phyloP scores from a whole-genome alignment of 2,113 vertebrate species.

The Aplodontia rufa region DNA sequence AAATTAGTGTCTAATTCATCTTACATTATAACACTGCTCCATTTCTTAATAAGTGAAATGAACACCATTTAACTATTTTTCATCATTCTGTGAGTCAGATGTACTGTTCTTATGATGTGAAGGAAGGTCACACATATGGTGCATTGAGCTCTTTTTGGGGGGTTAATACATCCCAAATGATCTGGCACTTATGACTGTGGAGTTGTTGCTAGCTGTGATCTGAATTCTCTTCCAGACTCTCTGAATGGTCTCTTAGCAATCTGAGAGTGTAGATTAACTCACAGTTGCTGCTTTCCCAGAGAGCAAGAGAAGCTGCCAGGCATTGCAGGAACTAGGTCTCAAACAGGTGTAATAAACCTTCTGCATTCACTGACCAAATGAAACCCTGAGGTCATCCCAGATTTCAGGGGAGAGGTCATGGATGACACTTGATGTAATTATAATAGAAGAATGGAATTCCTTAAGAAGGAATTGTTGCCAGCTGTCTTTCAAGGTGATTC shows the following conservation, averaged over 20 bases:
- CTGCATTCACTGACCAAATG: background rate
- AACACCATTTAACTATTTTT: background rate
- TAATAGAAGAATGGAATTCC: background rate
- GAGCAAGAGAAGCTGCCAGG: background rate
- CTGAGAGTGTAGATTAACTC: background rate
- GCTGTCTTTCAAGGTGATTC: background rate
- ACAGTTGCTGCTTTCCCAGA: background rate
- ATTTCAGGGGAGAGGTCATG: background rate
- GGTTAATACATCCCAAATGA: background rate
- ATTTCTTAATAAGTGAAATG: background rate
- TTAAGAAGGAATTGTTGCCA: background rate
- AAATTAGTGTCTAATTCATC: conserved; percentile 14
- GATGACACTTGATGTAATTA: background rate
- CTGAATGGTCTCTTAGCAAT: background rate
- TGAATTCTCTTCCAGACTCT: background rate
- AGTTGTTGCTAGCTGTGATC: background rate
- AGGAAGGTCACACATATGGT: background rate
- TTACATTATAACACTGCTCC: background rate
- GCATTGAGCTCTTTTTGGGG: background rate
- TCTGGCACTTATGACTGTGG: background rate
- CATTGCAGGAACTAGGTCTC: background rate
- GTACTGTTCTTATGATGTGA: background rate
- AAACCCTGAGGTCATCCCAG: background rate
- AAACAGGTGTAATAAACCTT: background rate
- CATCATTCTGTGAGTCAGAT: background rate